A percentile compares a stretch with the other conserved stretches of the same genome.
Evolutionary conservation across 2,113 vertebrate species (phyloP).

Genomic region (Tachycineta bicolor): DNA sequence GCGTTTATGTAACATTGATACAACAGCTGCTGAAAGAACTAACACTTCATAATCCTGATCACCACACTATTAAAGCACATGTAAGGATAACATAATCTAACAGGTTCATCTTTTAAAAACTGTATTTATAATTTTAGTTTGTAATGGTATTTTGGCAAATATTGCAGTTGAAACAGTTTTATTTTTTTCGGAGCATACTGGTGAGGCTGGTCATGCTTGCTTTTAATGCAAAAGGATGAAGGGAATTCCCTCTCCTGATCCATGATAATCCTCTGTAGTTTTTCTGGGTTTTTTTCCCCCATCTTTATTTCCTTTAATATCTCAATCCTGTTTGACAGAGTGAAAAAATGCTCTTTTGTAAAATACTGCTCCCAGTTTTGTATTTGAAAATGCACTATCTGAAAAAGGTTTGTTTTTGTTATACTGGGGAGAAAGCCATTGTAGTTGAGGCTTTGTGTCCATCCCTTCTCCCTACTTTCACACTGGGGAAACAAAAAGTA

Average conservation of each 20-base stretch:
- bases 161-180: background rate
- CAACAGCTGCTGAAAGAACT: slow-evolving; percentile 25
- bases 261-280: background rate
- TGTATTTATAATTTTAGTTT: background rate
- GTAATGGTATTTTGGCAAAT: background rate
- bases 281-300: background rate
- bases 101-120: background rate
- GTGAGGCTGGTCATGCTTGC: background rate
- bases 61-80: background rate
- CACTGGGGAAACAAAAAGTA: slow-evolving; percentile 4
- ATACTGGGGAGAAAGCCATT: background rate
- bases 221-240: slow-evolving; percentile 5
- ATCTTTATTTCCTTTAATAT: background rate
- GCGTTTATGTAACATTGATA: slow-evolving; percentile 32
- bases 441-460: background rate
- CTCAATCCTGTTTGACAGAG: background rate
- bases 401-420: background rate
- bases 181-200: background rate
- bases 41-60: background rate
- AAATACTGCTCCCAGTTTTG: background rate
- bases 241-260: background rate
- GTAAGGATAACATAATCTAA: background rate
- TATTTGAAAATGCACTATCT: background rate
- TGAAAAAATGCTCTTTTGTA: background rate
- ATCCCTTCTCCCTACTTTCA: background rate